These are phyloP conservation scores for Edolisoma coerulescens DNA, from an alignment of 2,113 vertebrate species.

Conservation along the genomic window DNA sequence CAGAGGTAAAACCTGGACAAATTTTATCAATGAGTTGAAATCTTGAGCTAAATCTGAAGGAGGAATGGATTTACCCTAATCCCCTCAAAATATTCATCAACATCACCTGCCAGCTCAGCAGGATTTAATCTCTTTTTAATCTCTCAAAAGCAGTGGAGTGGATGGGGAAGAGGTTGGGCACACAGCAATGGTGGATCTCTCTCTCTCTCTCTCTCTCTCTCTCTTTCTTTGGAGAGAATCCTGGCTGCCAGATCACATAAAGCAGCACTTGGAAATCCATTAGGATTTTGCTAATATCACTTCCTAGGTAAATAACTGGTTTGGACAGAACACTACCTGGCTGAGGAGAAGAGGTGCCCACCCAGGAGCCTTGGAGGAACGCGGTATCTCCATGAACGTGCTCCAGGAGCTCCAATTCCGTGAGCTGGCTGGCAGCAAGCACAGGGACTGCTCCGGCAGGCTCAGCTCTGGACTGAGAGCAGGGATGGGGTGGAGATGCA, in stretches of 20 bases:
- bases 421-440: rapidly evolving
- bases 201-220: not conserved
- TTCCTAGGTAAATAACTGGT: not conserved
- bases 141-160: not conserved
- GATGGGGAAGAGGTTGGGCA: not conserved
- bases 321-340: rapidly evolving
- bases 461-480: rapidly evolving
- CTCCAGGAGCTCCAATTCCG: not conserved
- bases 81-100: constrained; percentile 20
- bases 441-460: rapidly evolving
- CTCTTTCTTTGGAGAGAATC: not conserved
- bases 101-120: constrained; percentile 37
- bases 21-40: constrained; percentile 40
- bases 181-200: not conserved
- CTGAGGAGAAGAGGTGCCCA: not conserved
- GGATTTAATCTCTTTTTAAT: constrained; percentile 31
- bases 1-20: not conserved
- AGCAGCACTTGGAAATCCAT: not conserved
- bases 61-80: constrained; percentile 36
- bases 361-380: not conserved
- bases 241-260: not conserved
- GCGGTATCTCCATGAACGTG: rapidly evolving
- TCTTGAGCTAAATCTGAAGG: constrained; percentile 14
- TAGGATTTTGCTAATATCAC: not conserved
- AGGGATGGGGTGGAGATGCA: not conserved